phyloP scores from a whole-genome alignment of 2,113 vertebrate genomes.

The Indicator maculatus region DNA sequence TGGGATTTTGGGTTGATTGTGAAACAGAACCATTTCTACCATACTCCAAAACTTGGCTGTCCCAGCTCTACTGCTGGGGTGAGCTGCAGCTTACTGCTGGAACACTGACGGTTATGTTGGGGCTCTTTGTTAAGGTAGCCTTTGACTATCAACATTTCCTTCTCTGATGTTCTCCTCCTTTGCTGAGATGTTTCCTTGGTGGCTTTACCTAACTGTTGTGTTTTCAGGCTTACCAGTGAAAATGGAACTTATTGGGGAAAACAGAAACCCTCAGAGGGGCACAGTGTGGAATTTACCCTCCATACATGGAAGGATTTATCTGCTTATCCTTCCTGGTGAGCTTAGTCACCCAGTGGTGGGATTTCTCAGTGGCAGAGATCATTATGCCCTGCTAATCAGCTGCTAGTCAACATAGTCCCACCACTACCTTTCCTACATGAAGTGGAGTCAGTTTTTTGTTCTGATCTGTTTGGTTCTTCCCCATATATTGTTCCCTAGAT shows the following conservation, averaged over 20 bases:
- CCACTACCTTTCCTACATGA: accelerated
- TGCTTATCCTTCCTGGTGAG: neutral
- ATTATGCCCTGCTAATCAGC: neutral
- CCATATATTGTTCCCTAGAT: accelerated
- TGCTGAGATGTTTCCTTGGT: neutral
- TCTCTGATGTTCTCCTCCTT: neutral
- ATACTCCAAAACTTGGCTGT: accelerated
- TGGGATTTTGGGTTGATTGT: neutral
- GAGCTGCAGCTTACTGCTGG: neutral
- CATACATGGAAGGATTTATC: neutral
- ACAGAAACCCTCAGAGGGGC: neutral
- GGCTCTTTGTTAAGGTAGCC: neutral
- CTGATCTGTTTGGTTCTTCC: neutral
- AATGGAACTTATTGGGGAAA: accelerated
- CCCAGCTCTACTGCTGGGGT: neutral
- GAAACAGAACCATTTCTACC: neutral
- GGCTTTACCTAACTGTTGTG: neutral
- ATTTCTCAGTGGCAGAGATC: neutral
- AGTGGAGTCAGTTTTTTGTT: neutral
- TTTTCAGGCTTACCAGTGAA: neutral
- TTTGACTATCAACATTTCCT: neutral
- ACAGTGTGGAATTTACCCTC: neutral
- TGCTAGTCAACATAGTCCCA: neutral
- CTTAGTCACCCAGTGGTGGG: neutral
- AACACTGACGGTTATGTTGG: neutral